These are phyloP conservation scores for Lordiphosa andalusiaca DNA, from an alignment of 2,888 invertebrate genomes.

Conservation along the genomic window DNA sequence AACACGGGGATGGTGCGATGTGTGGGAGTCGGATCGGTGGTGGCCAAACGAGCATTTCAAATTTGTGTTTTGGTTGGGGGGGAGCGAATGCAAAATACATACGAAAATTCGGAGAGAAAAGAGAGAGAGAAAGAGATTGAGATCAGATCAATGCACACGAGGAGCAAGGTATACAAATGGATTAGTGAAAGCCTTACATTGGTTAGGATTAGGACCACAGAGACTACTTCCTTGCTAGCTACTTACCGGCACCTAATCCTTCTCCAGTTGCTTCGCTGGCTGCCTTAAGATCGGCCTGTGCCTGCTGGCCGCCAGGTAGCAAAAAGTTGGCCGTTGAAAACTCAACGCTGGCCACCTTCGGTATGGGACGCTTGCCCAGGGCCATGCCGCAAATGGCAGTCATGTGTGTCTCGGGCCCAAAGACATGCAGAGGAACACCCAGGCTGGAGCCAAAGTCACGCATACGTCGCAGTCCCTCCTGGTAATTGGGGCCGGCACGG, in stretches of 20 bases:
- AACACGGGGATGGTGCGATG: conserved; percentile 53
- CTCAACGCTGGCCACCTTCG: conserved; percentile 85
- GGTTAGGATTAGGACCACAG: conserved; percentile 12
- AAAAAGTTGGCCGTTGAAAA: conserved; percentile 94
- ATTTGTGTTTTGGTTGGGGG: conserved; percentile 41
- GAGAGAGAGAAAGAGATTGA: conserved; percentile 58
- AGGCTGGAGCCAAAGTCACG: conserved; percentile 91
- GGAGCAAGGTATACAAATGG: conserved; percentile 28
- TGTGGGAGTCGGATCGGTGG: conserved; percentile 21
- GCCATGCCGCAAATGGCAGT: conserved; percentile 99
- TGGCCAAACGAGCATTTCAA: conserved; percentile 61
- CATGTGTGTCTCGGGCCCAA: conserved; percentile 99
- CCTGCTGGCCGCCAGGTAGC: conserved; percentile 87
- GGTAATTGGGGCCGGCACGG: conserved; percentile 99
- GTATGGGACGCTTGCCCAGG: conserved; percentile 92
- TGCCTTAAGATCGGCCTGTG: conserved; percentile 78
- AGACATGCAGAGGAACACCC: conserved; percentile 96
- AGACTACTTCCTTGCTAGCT: neutral
- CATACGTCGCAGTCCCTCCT: conserved; percentile 97
- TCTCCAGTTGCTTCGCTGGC: conserved; percentile 50
- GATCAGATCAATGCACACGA: conserved; percentile 37
- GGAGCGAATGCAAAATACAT: conserved; percentile 73
- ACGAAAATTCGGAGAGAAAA: conserved; percentile 66
- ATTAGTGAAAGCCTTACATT: conserved; percentile 25
- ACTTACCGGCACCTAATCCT: conserved; percentile 55